Conservation (phyloP, 2,113 vertebrate genomes). For the Hymenochirus boettgeri region DNA sequence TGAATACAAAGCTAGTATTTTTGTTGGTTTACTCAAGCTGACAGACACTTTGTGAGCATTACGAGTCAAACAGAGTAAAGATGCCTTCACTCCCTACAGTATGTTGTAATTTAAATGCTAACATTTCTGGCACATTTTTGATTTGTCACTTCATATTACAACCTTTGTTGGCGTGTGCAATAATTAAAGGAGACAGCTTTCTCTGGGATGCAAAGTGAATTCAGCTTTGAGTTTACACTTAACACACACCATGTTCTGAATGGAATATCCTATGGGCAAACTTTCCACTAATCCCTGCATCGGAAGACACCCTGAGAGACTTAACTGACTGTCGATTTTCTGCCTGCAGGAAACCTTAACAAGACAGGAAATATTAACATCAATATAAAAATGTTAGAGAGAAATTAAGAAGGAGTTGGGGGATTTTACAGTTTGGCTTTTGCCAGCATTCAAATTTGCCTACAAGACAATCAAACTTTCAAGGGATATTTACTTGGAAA, state of each 20-base stretch:
- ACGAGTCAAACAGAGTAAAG: conserved; percentile 6
- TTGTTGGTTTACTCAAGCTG: too few relatives aligned
- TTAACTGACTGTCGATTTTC: neutral
- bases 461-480: neutral
- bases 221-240: conserved; percentile 8
- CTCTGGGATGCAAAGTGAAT: conserved; percentile 24
- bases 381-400: neutral
- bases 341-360: neutral
- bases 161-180: conserved; percentile 17
- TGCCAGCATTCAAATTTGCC: conserved; percentile 18
- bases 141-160: conserved; percentile 40
- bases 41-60: neutral
- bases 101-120: neutral
- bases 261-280: neutral
- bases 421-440: conserved; percentile 26
- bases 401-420: neutral
- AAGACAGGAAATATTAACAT: neutral
- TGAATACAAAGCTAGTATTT: too few relatives aligned
- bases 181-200: conserved; percentile 45
- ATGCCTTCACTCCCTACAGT: neutral
- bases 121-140: neutral
- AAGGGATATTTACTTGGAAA: neutral
- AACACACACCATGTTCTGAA: neutral
- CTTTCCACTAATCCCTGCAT: neutral
- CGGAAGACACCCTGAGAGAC: neutral